Percentiles rank a stretch among this genome's conserved stretches.
phyloP scores from a whole-genome alignment of 92 coral and sea anemone genomes.

The Siderastrea radians region DNA sequence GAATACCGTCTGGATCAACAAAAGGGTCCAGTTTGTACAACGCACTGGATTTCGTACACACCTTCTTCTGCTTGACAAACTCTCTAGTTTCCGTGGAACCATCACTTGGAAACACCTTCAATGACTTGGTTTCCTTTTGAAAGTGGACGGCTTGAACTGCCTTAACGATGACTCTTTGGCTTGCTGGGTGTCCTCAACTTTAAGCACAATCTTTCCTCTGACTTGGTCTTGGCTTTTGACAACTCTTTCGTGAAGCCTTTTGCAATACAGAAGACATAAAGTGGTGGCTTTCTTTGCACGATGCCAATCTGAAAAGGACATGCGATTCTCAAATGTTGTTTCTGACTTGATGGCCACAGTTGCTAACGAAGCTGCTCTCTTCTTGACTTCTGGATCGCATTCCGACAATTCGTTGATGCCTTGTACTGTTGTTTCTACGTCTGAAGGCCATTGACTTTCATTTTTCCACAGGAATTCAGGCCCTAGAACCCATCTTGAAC shows the following conservation, averaged over 20 bases:
- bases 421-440: not conserved
- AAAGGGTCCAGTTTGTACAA: slow-evolving; percentile 45
- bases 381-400: slow-evolving; percentile 47
- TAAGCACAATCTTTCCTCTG: not conserved
- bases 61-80: not conserved
- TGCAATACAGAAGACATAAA: slow-evolving; percentile 15
- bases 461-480: slow-evolving; percentile 58
- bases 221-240: not conserved
- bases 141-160: slow-evolving; percentile 18
- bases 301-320: slow-evolving; percentile 48
- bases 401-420: not conserved
- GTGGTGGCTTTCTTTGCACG: slow-evolving; percentile 51
- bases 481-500: slow-evolving; percentile 47
- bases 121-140: not conserved
- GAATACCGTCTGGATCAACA: slow-evolving; percentile 41
- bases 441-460: slow-evolving; percentile 48
- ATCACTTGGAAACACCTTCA: slow-evolving; percentile 4
- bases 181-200: slow-evolving; percentile 11
- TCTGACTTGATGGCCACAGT: not conserved
- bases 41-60: slow-evolving; percentile 6
- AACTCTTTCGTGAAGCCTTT: not conserved
- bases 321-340: slow-evolving; percentile 19
- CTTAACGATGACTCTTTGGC: slow-evolving; percentile 33
- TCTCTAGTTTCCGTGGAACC: not conserved
- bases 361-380: slow-evolving; percentile 7